Evolutionary conservation across 23 tunicate species (phyloP).

Genomic region (Oikopleura albicans): DNA sequence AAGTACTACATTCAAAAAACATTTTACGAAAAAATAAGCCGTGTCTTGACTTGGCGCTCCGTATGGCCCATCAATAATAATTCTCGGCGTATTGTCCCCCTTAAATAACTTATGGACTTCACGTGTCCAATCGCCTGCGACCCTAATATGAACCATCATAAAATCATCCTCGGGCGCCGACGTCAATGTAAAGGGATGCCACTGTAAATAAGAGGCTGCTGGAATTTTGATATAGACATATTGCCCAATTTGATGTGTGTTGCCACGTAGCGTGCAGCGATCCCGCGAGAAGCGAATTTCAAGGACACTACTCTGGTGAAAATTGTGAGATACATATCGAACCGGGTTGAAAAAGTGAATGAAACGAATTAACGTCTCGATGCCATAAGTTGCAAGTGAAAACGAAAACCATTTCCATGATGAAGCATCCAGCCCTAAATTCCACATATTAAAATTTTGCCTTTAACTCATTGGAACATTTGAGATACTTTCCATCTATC

Average conservation of each 20-base stretch:
- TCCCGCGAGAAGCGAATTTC: not conserved
- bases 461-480: no score
- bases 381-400: not conserved
- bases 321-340: not conserved
- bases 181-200: constrained; percentile 7
- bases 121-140: not conserved
- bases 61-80: not conserved
- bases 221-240: not conserved
- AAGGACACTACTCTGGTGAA: not conserved
- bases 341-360: not conserved
- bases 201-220: not conserved
- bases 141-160: not conserved
- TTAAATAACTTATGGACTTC: not conserved
- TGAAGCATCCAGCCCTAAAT: not conserved
- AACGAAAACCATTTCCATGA: constrained; percentile 1
- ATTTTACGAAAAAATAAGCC: no score
- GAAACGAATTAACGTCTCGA: not conserved
- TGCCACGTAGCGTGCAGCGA: not conserved
- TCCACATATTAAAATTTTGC: no score
- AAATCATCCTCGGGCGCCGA: constrained; percentile 16
- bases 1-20: no score
- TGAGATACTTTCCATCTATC: no score
- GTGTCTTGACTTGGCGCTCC: not conserved
- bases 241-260: not conserved
- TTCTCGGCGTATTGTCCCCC: not conserved